Evolutionary conservation across 1,140 invertebrate species (phyloP).

Genomic region (Oncopeltus fasciatus): DNA sequence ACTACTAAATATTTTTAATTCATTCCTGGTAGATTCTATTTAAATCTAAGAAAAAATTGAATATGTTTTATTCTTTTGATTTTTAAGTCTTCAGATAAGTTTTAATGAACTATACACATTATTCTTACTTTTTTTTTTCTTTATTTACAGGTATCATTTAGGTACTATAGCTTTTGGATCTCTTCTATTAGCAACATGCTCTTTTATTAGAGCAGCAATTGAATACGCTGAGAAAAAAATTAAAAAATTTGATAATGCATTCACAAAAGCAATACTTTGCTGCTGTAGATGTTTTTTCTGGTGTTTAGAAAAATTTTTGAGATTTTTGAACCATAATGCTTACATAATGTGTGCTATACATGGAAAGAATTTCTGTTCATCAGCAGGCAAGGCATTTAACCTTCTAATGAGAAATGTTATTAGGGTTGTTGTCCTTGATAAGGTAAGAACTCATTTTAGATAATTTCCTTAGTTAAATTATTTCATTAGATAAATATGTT

Average conservation of each 20-base stretch:
- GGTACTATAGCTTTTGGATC: constrained; percentile 90
- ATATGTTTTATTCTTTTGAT: too few species aligned
- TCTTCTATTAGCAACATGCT: constrained; percentile 77
- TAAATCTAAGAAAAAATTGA: too few species aligned
- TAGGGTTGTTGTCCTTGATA: constrained; percentile 76
- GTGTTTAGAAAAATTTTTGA: constrained; percentile 78
- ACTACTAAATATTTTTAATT: too few species aligned
- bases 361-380: constrained; percentile 79
- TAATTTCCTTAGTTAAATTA: too few species aligned
- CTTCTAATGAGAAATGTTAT: constrained; percentile 79
- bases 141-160: constrained; percentile 65
- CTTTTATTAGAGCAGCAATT: constrained; percentile 67
- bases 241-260: constrained; percentile 59
- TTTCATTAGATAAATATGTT: too few species aligned
- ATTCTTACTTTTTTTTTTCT: too few species aligned
- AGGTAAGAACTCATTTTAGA: too few species aligned
- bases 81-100: too few species aligned
- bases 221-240: constrained; percentile 75
- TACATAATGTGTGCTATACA: constrained; percentile 95
- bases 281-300: constrained; percentile 81
- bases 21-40: too few species aligned
- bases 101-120: too few species aligned
- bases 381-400: constrained; percentile 77
- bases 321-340: constrained; percentile 76
- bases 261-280: constrained; percentile 60